Evolutionary conservation across 2,113 vertebrate genomes (phyloP), one percentile per base, ranked within the genome.

Genomic region (Ascaphus truei): DNA sequence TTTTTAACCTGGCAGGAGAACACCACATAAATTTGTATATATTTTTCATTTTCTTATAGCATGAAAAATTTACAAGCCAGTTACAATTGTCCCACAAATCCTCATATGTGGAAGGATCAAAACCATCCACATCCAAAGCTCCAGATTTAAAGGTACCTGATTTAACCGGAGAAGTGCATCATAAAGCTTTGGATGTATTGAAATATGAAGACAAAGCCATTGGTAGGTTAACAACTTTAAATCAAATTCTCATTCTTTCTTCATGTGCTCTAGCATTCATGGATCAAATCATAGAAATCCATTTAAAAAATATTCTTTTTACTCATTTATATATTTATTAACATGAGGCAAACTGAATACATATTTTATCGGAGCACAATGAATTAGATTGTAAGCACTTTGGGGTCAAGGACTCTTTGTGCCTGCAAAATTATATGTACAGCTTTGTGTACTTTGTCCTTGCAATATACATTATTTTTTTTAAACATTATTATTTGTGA

Each of bases 41-140:
- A 8, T 66, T 9, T 7, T 9, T 7, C 22, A 15, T 2, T 85
- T n/a, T 76, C 43, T 67, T 61, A 0, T 76, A 99, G 97, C 97
- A 99, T 83, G 97, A 99, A 79, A 99, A 99, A 83, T 99, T 98
- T 85, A 96, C 95, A 75, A 99, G 96, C 72, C 95, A 97, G 64
- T 90, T 98, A 61, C 95, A 99, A 12, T 87, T 99, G 76, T 92
- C 92, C 74, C 94, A 96, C 72, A 98, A 95, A 77, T 87, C 88
- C 26, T 84, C 88, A 65, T 88, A 84, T 33, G 68, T 82, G 25
- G 96, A 98, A 78, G 81, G 84, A 18, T 72, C 80, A 1, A 98
- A 96, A 81, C 72, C 91, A 68, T 74, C 84, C 10, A 71, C 61
- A 72, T 73, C 79, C 34, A 95, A 87, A 84, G 78, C 71, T 34